Evolutionary conservation across 2,113 vertebrate species (phyloP), one percentile per base, ranked within the genome.

Genomic region (Heterocephalus glaber): DNA sequence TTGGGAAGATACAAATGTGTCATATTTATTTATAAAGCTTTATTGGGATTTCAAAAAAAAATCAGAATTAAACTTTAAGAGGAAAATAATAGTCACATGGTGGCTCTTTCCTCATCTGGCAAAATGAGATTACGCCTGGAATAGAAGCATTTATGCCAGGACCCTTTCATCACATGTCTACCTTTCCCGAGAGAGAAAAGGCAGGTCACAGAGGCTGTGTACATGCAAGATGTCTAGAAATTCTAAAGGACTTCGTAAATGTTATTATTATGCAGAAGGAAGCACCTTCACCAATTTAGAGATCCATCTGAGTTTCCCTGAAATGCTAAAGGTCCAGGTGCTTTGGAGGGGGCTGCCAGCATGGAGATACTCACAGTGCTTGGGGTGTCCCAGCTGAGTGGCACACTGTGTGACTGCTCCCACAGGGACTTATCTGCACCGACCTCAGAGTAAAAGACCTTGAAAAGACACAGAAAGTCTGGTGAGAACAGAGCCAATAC

Each of bases 371-470:
- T 99, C 88, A 99, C 99, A 92, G 98, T 98, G 90, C 98, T 98
- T 49, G 98, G 74, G 98, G 98, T 98, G 90, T 99, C 99, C 97
- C 98, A 96, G 95, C 98, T 99, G 49, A 99, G 96, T 4, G 98
- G 99, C 68, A 99, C 98, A 35, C 98, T 98, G 0, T 99, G 98
- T 1, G 98, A 97, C 90, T 97, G 98, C 94, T 96, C 98, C 93
- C 95, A 98, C 95, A 98, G 61, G 49, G 98, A 98, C 86, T 98
- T 99, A 47, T 98, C 98, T 41, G 96, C 95, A 86, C 97, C 98
- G 58, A 99, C 96, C 93, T 99, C 99, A 7, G 99, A 99, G 97
- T 99, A 99, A 97, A 99, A 99, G 63, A 99, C 99, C 99, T 99
- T 95, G 77, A 93, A 86, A 94, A 98, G 81, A 97, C 7, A 65